Percentiles rank a stretch among this genome's conserved stretches.
Evolutionary conservation across 2,797 vertebrate genomes (phyloP).

Genomic region (Acanthornis magna): DNA sequence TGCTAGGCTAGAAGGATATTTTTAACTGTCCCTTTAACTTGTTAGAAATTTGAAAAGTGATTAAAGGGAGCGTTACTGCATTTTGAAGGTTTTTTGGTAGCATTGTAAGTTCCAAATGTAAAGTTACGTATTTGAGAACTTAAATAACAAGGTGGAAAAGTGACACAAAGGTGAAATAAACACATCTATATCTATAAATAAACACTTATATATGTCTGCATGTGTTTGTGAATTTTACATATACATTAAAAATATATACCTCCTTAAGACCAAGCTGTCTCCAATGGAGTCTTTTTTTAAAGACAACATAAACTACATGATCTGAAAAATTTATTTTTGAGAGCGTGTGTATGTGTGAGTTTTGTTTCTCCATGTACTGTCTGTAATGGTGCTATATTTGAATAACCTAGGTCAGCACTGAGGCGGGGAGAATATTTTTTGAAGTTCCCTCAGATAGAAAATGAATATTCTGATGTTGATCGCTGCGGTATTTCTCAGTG

Average conservation of each 20-base stretch:
- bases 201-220: background rate
- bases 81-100: background rate
- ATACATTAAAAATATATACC: background rate
- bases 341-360: accelerated
- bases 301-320: background rate
- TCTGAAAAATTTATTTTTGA: background rate
- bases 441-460: background rate
- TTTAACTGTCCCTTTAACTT: background rate
- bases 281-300: background rate
- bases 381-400: background rate
- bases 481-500: background rate
- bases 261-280: background rate
- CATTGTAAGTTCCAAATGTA: background rate
- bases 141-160: background rate
- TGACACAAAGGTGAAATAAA: background rate
- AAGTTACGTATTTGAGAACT: background rate
- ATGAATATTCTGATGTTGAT: background rate
- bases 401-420: background rate
- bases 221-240: background rate
- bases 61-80: background rate
- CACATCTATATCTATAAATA: background rate
- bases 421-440: background rate
- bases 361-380: background rate
- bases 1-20: background rate
- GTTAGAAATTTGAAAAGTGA: background rate